Evolutionary conservation across 2,113 vertebrate genomes (phyloP), one percentile per base, ranked within the genome.

Genomic region (Puntigrus tetrazona): DNA sequence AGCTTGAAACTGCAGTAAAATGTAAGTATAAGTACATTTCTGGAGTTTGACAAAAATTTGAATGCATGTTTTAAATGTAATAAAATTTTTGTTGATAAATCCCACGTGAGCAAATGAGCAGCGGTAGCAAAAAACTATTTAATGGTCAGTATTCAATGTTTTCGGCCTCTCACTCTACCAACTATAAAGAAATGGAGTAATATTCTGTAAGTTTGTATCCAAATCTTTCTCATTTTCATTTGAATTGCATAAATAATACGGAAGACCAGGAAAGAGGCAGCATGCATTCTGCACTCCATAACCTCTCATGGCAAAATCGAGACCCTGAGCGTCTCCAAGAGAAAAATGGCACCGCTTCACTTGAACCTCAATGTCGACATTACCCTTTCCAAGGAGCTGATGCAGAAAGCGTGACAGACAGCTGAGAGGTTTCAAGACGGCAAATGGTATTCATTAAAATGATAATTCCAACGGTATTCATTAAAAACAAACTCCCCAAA

Each of bases 391-490:
- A 52, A 77, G 50, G 31, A 77, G 31, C 31, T 25, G 75, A 77
- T 78, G 45, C 45, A 52, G 29, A 78, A 78, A 59, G 29, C 31
- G 18, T 78, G 75, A 59, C 50, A 78, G 76, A 59, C 76, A 5
- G 47, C 74, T 22, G 29, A 76, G 74, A 76, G 47, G 47, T 55
- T 50, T 55, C 47, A 76, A 55, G 47, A 34, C 5, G 45, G 27
- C 7, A 16, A 75, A 75, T 77, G 77, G 55, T 25, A 50, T 75
- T 75, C 43, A 75, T 75, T 50, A 50, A 50, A 50, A 75, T 50
- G 8, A 75, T 29, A 31, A 50, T 18, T 31, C 27, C 59, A 63
- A 29, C 29, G 59, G 59, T 29, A 45, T 73, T 45, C 70, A 73
- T 70, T 16, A 73, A 73, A 73, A 73, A 73, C 70, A 1, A 73